Percentiles rank a stretch among this genome's conserved stretches.
These are phyloP conservation scores for Ctena decussata DNA, from an alignment of 2,888 invertebrate genomes.

Conservation along the genomic window DNA sequence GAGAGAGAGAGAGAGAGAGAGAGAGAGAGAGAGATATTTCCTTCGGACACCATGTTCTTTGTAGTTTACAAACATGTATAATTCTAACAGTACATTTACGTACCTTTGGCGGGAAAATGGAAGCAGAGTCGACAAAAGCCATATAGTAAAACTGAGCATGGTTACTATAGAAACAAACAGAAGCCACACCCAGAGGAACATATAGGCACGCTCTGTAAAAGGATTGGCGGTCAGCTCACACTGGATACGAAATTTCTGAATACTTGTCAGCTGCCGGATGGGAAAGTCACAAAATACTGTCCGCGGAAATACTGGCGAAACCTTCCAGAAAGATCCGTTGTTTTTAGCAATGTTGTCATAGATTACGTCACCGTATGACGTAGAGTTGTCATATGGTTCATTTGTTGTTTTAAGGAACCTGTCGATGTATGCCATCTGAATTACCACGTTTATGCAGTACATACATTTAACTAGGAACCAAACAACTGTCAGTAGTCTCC, in stretches of 20 bases:
- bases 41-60: too few relatives aligned
- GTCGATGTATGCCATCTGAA: conserved; percentile 24
- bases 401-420: conserved; percentile 29
- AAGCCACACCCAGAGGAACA: conserved; percentile 65
- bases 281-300: conserved; percentile 41
- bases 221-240: conserved; percentile 47
- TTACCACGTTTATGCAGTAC: conserved; percentile 49
- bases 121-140: conserved; percentile 32
- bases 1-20: too few relatives aligned
- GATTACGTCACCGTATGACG: conserved; percentile 60
- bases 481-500: conserved; percentile 48
- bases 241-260: conserved; percentile 28
- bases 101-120: conserved; percentile 57
- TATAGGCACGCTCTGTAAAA: conserved; percentile 46
- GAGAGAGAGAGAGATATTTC: too few relatives aligned
- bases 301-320: conserved; percentile 34
- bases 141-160: conserved; percentile 35
- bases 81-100: too few relatives aligned
- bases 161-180: conserved; percentile 51
- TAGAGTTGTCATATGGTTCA: conserved; percentile 36
- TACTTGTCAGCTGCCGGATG: not conserved
- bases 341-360: conserved; percentile 36
- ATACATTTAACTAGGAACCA: conserved; percentile 53
- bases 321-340: conserved; percentile 39
- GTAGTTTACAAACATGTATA: too few relatives aligned